Base-by-base conservation (phyloP, 2,113 vertebrate species). In the Pelodiscus sinensis region DNA sequence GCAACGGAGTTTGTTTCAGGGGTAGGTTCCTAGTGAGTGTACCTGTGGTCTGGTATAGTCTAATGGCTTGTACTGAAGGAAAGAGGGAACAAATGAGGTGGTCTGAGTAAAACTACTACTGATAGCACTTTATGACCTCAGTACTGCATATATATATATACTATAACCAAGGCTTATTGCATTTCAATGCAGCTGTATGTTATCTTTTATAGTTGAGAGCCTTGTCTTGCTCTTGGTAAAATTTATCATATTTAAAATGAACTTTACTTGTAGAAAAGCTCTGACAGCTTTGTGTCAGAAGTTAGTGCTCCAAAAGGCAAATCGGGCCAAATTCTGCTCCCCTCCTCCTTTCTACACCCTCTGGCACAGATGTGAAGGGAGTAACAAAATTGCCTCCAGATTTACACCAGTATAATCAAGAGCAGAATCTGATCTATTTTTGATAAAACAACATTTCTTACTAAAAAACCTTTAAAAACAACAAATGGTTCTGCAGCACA, bases 131-230 rank as follows among this genome's bases (percentile, higher is more conserved):
- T 73, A 55, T 79, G 22, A 77, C 5, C 51, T 52, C 38, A 22
- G 50, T 31, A 27, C 58, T 57, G 38, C 12, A 56, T 25, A 29
- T 73, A 10, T 18, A 10, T 18, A 2, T 12, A 19, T 22, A 11
- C 1, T 0, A 1, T 1, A 25, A 91, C 50, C 11, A 27, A 11
- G 21, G 55, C 50, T 24, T 0, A 0, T 52, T 14, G 24, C 31
- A 50, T 55, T 1, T 16, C 35, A 77, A 6, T 80, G 75, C 57
- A 55, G 38, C 24, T 73, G 54, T 71, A 16, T 55, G 0, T 58
- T 10, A 77, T 77, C 73, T 77, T 50, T 38, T 50, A 77, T 14
- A 77, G 35, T 38, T 44, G 35, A 77, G 44, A 81, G 6, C 29
- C 35, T 68, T 15, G 19, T 18, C 35, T 68, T 15, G 19, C 22